Evolutionary conservation across 2,113 vertebrate genomes (phyloP), one percentile per base, ranked within the genome.

Genomic region (Cebidichthys violaceus): DNA sequence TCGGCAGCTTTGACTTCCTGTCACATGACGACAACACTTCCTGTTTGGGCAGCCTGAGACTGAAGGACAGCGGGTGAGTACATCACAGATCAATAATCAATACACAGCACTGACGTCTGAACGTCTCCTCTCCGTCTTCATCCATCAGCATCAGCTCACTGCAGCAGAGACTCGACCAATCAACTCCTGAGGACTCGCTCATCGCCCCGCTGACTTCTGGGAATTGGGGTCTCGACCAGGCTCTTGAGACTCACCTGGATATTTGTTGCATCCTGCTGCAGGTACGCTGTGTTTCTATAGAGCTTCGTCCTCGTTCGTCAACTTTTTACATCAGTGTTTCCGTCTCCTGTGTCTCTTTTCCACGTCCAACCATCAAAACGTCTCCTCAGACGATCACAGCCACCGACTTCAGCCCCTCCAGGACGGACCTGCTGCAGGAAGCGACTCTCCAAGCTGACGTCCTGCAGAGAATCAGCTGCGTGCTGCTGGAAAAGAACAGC

Each of bases 1-100:
- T 99, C 86, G 96, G 96, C 83, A 99, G 97, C 81, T 99, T 99
- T 68, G 96, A 98, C 89, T 99, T 99, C 82, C 90, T 99, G 84
- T 97, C 96, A 0, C 61, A 95, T 0, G 96, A 98, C 0, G 97
- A 98, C 0, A 95, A 97, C 39, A 62, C 96, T 68, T 96, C 97
- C 0, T 89, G 96, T 84, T 86, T 95, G 57, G 96, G 96, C 78
- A 98, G 95, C 11, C 0, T 96, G n/a, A 95, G 94, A 65, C 93
- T 96, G 9, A 94, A 92, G 78, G 93, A 96, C 83, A 87, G 93
- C 57, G 95, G 96, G 98, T 99, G 88, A 70, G 61, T 77, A 3
- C 18, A 24, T 74, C 15, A 22, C 0, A 57, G 29, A 29, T 24
- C 27, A 9, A 35, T 4, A 7, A 80, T 31, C 14, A 1, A 43